These are phyloP conservation scores for Toxostoma redivivum DNA, from an alignment of 2,113 vertebrate genomes.

Conservation along the genomic window DNA sequence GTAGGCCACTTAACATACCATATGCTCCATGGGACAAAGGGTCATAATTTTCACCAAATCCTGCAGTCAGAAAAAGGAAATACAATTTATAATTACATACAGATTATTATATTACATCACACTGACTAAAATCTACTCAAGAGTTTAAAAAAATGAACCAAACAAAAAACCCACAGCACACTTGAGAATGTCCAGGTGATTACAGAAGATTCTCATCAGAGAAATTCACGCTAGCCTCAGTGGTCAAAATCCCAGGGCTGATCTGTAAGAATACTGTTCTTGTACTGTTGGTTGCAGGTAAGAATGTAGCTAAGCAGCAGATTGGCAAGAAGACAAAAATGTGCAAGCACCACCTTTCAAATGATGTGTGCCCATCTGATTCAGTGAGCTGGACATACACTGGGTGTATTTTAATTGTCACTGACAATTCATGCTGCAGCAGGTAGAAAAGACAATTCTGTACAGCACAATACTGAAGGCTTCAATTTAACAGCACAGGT, in stretches of 20 bases:
- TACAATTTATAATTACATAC: not conserved
- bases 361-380: not conserved
- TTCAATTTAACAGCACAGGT: not conserved
- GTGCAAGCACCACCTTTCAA: not conserved
- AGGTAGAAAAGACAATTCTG: not conserved
- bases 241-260: not conserved
- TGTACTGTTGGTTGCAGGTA: not conserved
- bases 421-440: not conserved
- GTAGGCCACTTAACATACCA: conserved; percentile 79
- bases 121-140: not conserved
- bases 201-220: not conserved
- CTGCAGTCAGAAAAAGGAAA: conserved; percentile 69
- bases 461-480: not conserved
- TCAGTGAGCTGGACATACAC: not conserved
- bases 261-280: not conserved
- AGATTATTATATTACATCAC: not conserved
- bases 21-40: conserved; percentile 83
- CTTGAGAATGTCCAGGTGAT: not conserved
- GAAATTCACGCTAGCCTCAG: not conserved
- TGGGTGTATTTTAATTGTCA: not conserved
- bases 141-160: not conserved
- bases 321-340: not conserved
- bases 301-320: not conserved
- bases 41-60: conserved; percentile 84
- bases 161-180: not conserved